phyloP scores from a whole-genome alignment of 2,888 invertebrate species.

The Entomobrya proxima region DNA sequence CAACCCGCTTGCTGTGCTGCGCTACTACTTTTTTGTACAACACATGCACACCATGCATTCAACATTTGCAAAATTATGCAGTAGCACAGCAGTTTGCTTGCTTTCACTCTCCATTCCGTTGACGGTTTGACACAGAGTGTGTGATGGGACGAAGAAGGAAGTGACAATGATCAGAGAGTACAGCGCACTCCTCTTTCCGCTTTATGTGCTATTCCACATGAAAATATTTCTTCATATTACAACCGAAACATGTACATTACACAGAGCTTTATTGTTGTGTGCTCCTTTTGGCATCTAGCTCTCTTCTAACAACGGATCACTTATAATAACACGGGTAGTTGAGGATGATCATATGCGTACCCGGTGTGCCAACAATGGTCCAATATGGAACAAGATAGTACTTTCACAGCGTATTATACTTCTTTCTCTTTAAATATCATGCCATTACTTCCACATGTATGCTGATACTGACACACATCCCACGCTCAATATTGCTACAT shows the following conservation, averaged over 20 bases:
- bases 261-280: slow-evolving; percentile 23
- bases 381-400: background rate
- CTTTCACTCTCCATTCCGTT: background rate
- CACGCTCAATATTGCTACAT: background rate
- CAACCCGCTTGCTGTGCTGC: background rate
- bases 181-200: background rate
- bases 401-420: background rate
- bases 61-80: slow-evolving; percentile 42
- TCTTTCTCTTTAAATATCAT: background rate
- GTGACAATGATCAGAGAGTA: slow-evolving; percentile 3
- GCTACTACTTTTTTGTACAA: background rate
- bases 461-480: slow-evolving; percentile 24
- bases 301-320: background rate
- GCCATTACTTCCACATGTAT: background rate
- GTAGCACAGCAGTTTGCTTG: slow-evolving; percentile 4
- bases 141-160: background rate
- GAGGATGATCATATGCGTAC: slow-evolving; percentile 7
- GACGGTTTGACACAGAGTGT: background rate
- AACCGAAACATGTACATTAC: slow-evolving; percentile 4
- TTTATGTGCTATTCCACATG: background rate
- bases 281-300: slow-evolving; percentile 19
- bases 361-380: background rate
- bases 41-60: background rate
- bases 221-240: background rate
- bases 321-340: background rate